Conservation (phyloP, 2,888 invertebrate species). For the Margaritifera margaritifera region DNA sequence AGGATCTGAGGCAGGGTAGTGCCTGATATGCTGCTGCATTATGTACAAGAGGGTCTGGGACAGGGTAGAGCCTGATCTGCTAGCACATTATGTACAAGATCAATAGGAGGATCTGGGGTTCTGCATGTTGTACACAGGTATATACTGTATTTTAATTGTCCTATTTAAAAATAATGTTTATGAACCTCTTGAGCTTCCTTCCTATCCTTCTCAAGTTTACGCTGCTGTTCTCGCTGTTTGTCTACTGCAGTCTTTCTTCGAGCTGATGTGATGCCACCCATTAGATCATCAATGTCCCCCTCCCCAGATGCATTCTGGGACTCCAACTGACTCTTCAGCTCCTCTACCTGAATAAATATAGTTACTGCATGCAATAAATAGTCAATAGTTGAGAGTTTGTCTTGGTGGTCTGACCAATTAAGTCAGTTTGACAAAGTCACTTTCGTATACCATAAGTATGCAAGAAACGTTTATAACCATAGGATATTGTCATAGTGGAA, state of each 20-base stretch:
- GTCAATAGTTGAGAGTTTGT: too few species aligned
- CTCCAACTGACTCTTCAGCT: conserved; percentile 56
- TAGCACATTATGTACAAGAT: background rate
- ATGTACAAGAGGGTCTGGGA: background rate
- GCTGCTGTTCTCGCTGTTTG: conserved; percentile 64
- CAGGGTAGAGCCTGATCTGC: background rate
- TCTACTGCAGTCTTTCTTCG: conserved; percentile 54
- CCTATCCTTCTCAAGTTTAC: conserved; percentile 66
- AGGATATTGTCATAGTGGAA: too few species aligned
- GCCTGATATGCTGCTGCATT: too few species aligned
- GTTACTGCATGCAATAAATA: background rate
- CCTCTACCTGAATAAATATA: conserved; percentile 48
- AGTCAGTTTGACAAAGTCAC: too few species aligned
- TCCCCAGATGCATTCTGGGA: conserved; percentile 27
- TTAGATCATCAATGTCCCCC: conserved; percentile 31
- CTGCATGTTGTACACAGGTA: background rate
- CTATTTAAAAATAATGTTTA: background rate
- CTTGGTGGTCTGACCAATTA: too few species aligned
- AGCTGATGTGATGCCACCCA: conserved; percentile 55
- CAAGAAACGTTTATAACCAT: too few species aligned
- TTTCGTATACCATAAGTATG: too few species aligned
- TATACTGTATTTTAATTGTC: background rate
- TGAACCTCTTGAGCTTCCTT: conserved; percentile 69
- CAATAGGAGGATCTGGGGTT: background rate
- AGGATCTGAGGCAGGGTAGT: background rate